phyloP scores from a whole-genome alignment of 2,888 invertebrate species.

The Ectemnius cavifrons region DNA sequence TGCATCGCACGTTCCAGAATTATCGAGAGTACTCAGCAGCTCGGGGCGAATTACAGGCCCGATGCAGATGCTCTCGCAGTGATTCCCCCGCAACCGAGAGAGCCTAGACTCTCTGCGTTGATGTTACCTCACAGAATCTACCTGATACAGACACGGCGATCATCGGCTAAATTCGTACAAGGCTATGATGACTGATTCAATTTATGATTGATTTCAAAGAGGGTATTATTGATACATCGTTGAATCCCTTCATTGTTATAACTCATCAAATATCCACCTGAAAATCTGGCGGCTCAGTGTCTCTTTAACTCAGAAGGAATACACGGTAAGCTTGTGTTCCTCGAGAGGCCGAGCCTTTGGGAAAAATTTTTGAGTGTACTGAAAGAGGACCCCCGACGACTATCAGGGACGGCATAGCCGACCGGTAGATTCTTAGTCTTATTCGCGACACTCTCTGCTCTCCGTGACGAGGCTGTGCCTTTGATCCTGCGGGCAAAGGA shows the following conservation, averaged over 20 bases:
- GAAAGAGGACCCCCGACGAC: neutral
- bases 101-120: conserved; percentile 23
- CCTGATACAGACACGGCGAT: conserved; percentile 33
- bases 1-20: conserved; percentile 73
- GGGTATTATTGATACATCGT: too few relatives aligned
- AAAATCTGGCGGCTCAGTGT: too few relatives aligned
- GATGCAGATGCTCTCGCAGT: conserved; percentile 54
- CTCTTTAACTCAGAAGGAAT: too few relatives aligned
- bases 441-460: conserved; percentile 16
- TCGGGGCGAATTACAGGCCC: conserved; percentile 68
- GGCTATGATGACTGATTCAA: too few relatives aligned
- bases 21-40: conserved; percentile 73
- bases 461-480: conserved; percentile 10
- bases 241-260: too few relatives aligned
- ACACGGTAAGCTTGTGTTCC: neutral
- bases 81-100: conserved; percentile 43
- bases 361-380: neutral
- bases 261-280: too few relatives aligned
- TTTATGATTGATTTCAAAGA: too few relatives aligned
- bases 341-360: too few relatives aligned
- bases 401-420: neutral
- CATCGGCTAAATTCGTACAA: conserved; percentile 47
- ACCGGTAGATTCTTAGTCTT: neutral
- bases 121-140: conserved; percentile 40
- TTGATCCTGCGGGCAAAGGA: conserved; percentile 12